Conservation (phyloP, 1,140 invertebrate species). For the Holcopasites calliopsidis region DNA sequence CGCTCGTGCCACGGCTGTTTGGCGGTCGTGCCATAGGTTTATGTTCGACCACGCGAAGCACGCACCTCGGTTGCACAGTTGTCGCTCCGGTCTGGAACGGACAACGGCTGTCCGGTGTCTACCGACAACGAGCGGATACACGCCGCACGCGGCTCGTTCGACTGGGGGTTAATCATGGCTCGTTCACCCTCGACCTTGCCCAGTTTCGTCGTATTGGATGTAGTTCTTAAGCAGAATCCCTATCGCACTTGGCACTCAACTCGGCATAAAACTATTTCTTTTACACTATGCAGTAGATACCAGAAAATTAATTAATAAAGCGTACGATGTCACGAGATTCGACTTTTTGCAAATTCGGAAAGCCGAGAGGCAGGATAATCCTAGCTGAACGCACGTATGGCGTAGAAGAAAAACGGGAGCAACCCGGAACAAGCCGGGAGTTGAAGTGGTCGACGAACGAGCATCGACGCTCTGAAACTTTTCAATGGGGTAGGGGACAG, state of each 20-base stretch:
- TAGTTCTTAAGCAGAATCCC: too few species aligned
- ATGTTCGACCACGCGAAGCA: conserved; percentile 22
- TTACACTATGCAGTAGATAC: too few species aligned
- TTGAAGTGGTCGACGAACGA: neutral
- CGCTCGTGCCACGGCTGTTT: conserved; percentile 25
- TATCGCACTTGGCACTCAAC: too few species aligned
- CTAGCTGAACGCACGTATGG: neutral
- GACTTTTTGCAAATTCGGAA: neutral
- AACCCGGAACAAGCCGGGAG: neutral
- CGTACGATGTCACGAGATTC: neutral
- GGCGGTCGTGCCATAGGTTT: conserved; percentile 9
- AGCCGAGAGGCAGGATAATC: conserved; percentile 16
- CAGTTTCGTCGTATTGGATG: neutral
- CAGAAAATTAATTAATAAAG: conserved; percentile 10
- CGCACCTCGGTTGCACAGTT: neutral
- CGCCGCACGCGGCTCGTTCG: neutral
- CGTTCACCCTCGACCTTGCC: neutral
- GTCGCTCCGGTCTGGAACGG: conserved; percentile 8
- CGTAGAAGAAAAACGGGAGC: conserved; percentile 15
- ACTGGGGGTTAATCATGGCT: neutral
- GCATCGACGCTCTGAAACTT: conserved; percentile 21
- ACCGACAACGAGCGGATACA: conserved; percentile 41
- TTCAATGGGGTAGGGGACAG: conserved; percentile 33
- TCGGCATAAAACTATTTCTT: too few species aligned
- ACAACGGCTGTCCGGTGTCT: conserved; percentile 45